A percentile compares a stretch with the other conserved stretches of the same genome.
Conservation (phyloP, 2,888 invertebrate species). For the Callinectes sapidus region DNA sequence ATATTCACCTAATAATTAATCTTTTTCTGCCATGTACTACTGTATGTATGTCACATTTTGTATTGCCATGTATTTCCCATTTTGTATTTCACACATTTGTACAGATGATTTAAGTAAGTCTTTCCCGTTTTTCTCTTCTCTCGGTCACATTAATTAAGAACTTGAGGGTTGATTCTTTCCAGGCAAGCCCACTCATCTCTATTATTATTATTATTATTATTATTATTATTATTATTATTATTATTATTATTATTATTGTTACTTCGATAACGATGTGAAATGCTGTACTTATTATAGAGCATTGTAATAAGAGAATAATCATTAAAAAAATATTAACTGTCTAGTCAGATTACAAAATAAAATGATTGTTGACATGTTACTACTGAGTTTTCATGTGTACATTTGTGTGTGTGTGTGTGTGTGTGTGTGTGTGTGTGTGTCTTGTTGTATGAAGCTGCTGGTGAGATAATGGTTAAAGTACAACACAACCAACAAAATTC, state of each 20-base stretch:
- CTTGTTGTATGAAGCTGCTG: too few relatives aligned
- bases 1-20: not conserved
- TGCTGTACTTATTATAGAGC: constrained; percentile 27
- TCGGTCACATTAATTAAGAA: not conserved
- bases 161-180: not conserved
- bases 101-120: constrained; percentile 8
- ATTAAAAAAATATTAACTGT: constrained; percentile 48
- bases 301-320: constrained; percentile 53
- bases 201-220: constrained; percentile 43
- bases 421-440: too few relatives aligned
- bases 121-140: not conserved
- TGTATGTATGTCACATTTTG: too few relatives aligned
- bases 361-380: constrained; percentile 51
- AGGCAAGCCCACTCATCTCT: not conserved
- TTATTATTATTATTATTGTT: constrained; percentile 45
- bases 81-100: constrained; percentile 8
- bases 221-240: constrained; percentile 38
- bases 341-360: constrained; percentile 60
- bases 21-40: not conserved
- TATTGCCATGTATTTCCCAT: not conserved
- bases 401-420: not conserved
- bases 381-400: not conserved
- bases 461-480: too few relatives aligned
- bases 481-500: too few relatives aligned
- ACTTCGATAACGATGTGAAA: not conserved